Evolutionary conservation across 2,113 vertebrate genomes (phyloP), one percentile per base, ranked within the genome.

Genomic region (Nannobrachium achirus): DNA sequence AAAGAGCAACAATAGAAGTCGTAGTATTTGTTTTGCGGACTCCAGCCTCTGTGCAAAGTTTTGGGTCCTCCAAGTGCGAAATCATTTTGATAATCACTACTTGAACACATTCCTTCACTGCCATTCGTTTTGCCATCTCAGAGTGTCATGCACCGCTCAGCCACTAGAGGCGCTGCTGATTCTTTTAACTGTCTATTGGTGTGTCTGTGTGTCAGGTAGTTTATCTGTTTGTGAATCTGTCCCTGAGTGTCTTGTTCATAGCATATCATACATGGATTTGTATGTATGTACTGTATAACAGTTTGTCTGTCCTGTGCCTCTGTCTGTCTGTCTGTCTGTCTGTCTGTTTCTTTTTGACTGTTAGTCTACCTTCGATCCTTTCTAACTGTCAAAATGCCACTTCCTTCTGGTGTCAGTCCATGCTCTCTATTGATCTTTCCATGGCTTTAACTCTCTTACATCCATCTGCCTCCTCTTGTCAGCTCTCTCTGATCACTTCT

Each of bases 81-180:
- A 33, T 5, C 25, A 33, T 33, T 33, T 33, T 33, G 25, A 33
- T 33, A 33, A 33, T 5, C 25, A 33, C 25, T 33, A 33, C 6
- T 67, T 45, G 63, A 51, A 1, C 66, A 62, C 57, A 59, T 48
- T 48, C 45, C 45, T 66, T 60, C 56, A 67, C 57, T 73, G 53
- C 69, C 75, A 81, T 81, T 66, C 18, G 3, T 33, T 33, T 33
- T 50, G 25, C 25, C 25, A 33, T 33, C 25, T 33, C 25, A 61
- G 10, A 49, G 44, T 38, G 62, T 74, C 44, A 45, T 8, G 10
- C 63, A 66, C 60, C 45, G 44, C 61, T 33, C 61, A 55, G 18
- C 51, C 69, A 72, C 41, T 61, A 70, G 33, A 63, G 65, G 70
- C 75, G 78, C 68, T 66, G 78, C 68, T 66, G 63, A 69, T 80